These are phyloP conservation scores for Alosa alosa DNA, from an alignment of 2,113 vertebrate genomes.

Conservation along the genomic window DNA sequence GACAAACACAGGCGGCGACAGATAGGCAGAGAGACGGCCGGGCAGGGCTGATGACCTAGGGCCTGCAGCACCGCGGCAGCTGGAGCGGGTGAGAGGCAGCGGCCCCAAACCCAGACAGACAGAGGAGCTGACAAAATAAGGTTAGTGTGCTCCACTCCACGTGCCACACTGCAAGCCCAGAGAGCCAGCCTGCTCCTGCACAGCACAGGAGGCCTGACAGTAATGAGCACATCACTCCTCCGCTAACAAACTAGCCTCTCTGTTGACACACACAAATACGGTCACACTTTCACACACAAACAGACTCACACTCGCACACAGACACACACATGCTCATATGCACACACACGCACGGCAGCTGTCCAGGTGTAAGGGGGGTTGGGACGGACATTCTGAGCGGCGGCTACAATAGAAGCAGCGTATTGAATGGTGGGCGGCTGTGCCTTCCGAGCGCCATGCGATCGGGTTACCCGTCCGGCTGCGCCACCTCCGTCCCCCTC, in stretches of 20 bases:
- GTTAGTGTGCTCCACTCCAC: background rate
- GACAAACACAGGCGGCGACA: slow-evolving; percentile 46
- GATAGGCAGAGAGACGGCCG: slow-evolving; percentile 58
- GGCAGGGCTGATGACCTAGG: slow-evolving; percentile 45
- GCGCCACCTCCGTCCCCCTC: slow-evolving; percentile 5
- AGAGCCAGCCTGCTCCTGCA: slow-evolving; percentile 8
- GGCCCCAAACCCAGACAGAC: slow-evolving; percentile 46
- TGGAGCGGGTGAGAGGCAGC: background rate
- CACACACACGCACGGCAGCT: background rate
- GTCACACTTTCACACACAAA: background rate
- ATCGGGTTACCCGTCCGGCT: slow-evolving; percentile 4
- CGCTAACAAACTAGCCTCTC: slow-evolving; percentile 22
- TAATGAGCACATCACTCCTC: background rate
- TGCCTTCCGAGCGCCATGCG: background rate
- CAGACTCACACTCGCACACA: slow-evolving; percentile 10
- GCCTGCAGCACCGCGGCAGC: slow-evolving; percentile 31
- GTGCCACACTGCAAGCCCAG: background rate
- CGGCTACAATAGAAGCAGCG: background rate
- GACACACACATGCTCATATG: background rate
- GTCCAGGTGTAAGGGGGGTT: background rate
- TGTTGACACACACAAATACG: slow-evolving; percentile 14
- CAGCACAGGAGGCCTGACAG: background rate
- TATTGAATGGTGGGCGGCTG: background rate
- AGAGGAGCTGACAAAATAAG: slow-evolving; percentile 42
- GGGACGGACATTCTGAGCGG: background rate